Conservation (phyloP, 2,113 vertebrate species). For the Hirundichthys speculiger region DNA sequence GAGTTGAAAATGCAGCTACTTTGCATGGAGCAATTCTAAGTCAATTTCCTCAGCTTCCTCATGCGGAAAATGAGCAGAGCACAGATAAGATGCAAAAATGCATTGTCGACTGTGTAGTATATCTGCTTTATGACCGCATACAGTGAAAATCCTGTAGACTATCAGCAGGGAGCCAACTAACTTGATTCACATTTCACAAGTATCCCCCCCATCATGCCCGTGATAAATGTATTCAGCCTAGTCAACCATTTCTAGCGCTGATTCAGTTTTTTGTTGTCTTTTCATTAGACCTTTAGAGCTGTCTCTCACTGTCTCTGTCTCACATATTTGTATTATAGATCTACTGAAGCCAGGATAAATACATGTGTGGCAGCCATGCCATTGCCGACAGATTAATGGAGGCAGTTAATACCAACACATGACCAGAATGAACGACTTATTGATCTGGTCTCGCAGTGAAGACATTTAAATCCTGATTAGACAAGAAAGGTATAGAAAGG, state of each 20-base stretch:
- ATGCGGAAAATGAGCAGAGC: slow-evolving; percentile 78
- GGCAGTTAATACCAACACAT: slow-evolving; percentile 40
- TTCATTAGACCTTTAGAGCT: slow-evolving; percentile 32
- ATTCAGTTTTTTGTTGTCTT: slow-evolving; percentile 48
- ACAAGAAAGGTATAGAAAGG: too few species aligned
- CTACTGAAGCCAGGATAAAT: slow-evolving; percentile 49
- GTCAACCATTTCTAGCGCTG: slow-evolving; percentile 44
- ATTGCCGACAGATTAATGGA: slow-evolving; percentile 49
- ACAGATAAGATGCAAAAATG: slow-evolving; percentile 71
- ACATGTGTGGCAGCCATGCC: slow-evolving; percentile 35
- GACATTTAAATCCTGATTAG: slow-evolving; percentile 48
- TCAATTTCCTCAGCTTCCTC: slow-evolving; percentile 77
- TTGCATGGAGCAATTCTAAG: slow-evolving; percentile 76
- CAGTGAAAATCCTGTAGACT: slow-evolving; percentile 61
- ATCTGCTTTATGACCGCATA: slow-evolving; percentile 69
- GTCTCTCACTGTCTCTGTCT: too few species aligned
- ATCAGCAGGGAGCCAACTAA: slow-evolving; percentile 38
- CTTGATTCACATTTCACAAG: slow-evolving; percentile 52
- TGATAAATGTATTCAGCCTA: slow-evolving; percentile 38
- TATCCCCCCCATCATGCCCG: slow-evolving; percentile 52
- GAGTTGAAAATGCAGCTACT: slow-evolving; percentile 64
- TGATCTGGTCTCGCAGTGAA: slow-evolving; percentile 40
- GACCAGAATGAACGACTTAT: slow-evolving; percentile 46
- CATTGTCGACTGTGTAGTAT: slow-evolving; percentile 61
- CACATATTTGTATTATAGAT: slow-evolving; percentile 34